Evolutionary conservation across 2,797 vertebrate species (phyloP), one percentile per base, ranked within the genome.

Genomic region (Setipinna tenuifilis): DNA sequence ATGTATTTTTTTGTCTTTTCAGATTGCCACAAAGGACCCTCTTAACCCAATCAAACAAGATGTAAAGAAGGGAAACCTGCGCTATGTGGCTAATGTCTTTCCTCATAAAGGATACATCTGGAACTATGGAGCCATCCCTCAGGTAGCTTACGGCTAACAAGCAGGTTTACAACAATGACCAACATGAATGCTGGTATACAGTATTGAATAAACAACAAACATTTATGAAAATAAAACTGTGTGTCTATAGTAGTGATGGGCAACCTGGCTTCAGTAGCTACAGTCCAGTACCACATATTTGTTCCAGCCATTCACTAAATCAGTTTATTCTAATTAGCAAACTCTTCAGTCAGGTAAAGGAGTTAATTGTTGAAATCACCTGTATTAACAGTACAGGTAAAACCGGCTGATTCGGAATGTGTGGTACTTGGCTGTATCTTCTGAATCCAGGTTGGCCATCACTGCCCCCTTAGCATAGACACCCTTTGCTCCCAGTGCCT

Each of bases 101-200:
- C 98, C 98, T n/a, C 97, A 99, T 81, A 99, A 98, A 92, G 98
- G 98, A 48, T 99, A 99, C 88, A 99, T 99, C 89, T 99, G 98
- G 98, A 99, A 99, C 94, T 99, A 99, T 0, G 98, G 98, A 68
- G 98, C 98, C 75, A 96, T 99, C 90, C 98, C 98, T 86, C 98
- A 99, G 96, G 98, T 99, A 89, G 84, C 41, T 17, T 19, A 21
- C 17, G 19, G 71, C 6, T 41, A 71, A 23, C 12, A 71, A 16
- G 12, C 31, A 17, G 31, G 31, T 12, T 9, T 9, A 6, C 28
- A 35, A 75, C 3, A 35, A 75, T 75, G 89, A 86, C 0, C 25
- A n/a, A 84, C 62, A 65, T n/a, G 16, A 16, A 21, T 80, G 14
- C 35, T 23, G 46, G 7, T 11, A 11, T 68, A 1, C 17, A 41